Evolutionary conservation across 2,797 vertebrate genomes (phyloP).

Genomic region (Gastrophryne carolinensis): DNA sequence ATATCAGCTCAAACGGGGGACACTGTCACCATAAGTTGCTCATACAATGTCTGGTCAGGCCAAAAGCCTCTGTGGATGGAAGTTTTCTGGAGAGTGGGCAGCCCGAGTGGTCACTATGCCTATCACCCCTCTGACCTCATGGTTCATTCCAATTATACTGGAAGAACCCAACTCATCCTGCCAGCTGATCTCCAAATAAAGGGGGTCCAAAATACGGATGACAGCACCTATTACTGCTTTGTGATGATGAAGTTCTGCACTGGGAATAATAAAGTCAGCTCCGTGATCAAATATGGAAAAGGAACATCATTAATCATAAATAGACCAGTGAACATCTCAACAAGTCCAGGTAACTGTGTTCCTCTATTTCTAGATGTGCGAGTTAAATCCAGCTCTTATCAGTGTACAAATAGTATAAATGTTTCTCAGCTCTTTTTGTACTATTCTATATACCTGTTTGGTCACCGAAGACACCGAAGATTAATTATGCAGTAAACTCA

Average conservation of each 20-base stretch:
- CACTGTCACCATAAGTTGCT: not conserved
- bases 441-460: no score
- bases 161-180: slow-evolving; percentile 11
- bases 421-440: no score
- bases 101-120: not conserved
- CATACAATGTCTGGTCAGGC: not conserved
- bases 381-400: no score
- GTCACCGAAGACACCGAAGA: no score
- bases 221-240: slow-evolving; percentile 10
- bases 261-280: not conserved
- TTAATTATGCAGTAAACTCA: no score
- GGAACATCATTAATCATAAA: not conserved
- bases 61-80: not conserved
- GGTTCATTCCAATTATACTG: slow-evolving; percentile 14
- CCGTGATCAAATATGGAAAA: not conserved
- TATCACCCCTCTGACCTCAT: slow-evolving; percentile 26
- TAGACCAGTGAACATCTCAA: not conserved
- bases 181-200: slow-evolving; percentile 11
- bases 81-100: slow-evolving; percentile 22
- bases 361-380: no score
- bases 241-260: slow-evolving; percentile 1
- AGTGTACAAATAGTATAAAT: no score
- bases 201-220: not conserved
- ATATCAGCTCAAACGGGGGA: not conserved
- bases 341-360: no score